Conservation (phyloP, 2,113 vertebrate species). For the Trichechus manatus region DNA sequence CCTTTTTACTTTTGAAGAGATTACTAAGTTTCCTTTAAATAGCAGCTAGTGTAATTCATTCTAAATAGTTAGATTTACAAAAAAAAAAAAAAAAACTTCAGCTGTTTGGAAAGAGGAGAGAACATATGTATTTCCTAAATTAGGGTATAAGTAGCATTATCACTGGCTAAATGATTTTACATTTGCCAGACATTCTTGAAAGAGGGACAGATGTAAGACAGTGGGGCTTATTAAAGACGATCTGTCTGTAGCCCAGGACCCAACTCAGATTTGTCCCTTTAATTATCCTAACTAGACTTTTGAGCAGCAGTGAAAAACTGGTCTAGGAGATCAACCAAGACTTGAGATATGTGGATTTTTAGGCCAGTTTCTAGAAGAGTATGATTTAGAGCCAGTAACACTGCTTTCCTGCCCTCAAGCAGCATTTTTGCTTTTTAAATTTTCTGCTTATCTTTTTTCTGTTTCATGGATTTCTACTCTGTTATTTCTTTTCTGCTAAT, state of each 20-base stretch:
- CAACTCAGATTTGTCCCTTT: neutral
- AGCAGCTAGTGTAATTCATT: neutral
- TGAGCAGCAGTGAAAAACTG: neutral
- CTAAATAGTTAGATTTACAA: neutral
- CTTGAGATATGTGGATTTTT: neutral
- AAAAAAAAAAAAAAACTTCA: neutral
- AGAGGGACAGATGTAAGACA: neutral
- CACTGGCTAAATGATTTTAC: constrained; percentile 39
- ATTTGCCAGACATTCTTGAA: constrained; percentile 10
- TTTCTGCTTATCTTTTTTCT: neutral
- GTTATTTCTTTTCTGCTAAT: no score
- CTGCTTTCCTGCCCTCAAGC: neutral
- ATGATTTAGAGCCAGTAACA: neutral
- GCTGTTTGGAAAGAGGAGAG: neutral
- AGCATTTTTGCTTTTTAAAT: neutral
- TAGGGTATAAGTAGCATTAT: neutral
- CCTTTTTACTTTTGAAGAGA: neutral
- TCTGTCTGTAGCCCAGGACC: neutral
- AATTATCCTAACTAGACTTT: neutral
- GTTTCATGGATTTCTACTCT: neutral
- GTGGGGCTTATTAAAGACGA: neutral
- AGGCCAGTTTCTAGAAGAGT: neutral
- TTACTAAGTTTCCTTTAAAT: neutral
- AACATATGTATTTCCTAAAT: neutral
- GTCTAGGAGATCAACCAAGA: neutral